Base-by-base conservation (phyloP, 2,888 invertebrate species). In the Furcula furcula region DNA sequence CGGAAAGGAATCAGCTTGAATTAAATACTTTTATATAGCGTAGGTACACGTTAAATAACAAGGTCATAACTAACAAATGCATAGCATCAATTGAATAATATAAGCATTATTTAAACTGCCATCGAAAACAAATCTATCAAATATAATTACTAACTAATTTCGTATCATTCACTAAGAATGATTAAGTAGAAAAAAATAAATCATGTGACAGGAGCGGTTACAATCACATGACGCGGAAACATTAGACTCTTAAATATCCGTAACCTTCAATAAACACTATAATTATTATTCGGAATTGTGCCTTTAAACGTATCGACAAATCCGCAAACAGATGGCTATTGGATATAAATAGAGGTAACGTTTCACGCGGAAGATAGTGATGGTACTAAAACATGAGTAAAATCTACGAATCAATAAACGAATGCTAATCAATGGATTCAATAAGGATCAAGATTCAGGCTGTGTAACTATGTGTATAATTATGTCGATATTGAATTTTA, bases 381-480 rank as follows among this genome's bases (percentile, higher is more conserved):
- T 31, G 36, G 26, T n/a, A n/a, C 34, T 29, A 28, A 46, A 30
- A 20, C 16, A 30, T 25, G 25, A 36, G 11, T 18, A 28, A 12
- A 29, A 34, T 43, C 35, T 19, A 40, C 36, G 26, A n/a, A 36
- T 19, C 12, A 18, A 21, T 40, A 55, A 36, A 34, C 33, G 14
- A 29, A 34, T 33, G 41, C 29, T 40, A 53, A 39, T 29, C n/a
- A 47, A 52, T 26, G 6, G 19, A 31, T 22, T 15, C 22, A 25
- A 39, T 47, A 30, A 19, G 16, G 26, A 34, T 27, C 35, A 34
- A 21, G 21, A 47, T 36, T 18, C 26, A 27, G 39, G 34, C 12
- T 27, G 41, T 40, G 52, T 53, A 50, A 50, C 44, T 37, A 16
- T 33, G 11, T 18, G 7, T 16, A 6, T 7, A 26, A 14, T 4